Conservation (phyloP, 2,113 vertebrate species). For the Theristicus caerulescens region DNA sequence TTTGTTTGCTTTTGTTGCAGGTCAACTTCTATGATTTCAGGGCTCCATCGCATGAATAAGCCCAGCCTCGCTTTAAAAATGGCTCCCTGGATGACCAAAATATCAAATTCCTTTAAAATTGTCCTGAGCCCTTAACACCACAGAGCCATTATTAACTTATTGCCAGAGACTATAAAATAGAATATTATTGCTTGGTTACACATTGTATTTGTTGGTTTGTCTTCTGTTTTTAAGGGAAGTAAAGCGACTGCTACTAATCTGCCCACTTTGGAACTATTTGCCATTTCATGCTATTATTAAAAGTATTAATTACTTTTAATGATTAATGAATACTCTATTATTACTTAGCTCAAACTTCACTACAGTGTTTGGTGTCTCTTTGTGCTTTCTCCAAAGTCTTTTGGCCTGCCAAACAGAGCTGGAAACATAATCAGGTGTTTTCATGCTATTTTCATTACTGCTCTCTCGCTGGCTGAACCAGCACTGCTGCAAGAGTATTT, state of each 20-base stretch:
- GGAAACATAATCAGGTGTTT: background rate
- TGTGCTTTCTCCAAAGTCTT: background rate
- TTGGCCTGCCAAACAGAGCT: background rate
- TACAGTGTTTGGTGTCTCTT: background rate
- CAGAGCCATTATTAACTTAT: constrained; percentile 41
- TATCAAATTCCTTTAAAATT: constrained; percentile 57
- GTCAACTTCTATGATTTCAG: constrained; percentile 1
- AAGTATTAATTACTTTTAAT: constrained; percentile 4
- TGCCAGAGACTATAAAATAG: constrained; percentile 43
- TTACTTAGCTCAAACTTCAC: background rate
- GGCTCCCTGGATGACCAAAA: constrained; percentile 44
- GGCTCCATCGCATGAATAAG: background rate
- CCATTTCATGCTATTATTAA: background rate
- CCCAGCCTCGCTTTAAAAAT: background rate
- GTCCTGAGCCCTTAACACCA: constrained; percentile 32
- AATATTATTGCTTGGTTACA: constrained; percentile 19
- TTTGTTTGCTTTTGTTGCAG: constrained; percentile 8
- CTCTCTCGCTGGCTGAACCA: background rate
- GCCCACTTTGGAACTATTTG: background rate
- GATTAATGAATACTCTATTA: background rate
- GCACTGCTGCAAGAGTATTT: background rate
- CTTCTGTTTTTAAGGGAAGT: background rate
- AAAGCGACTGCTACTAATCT: background rate
- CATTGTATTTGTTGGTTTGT: background rate
- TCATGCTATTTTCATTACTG: constrained; percentile 15